Conservation (phyloP, 2,113 vertebrate genomes). For the Ictidomys tridecemlineatus region DNA sequence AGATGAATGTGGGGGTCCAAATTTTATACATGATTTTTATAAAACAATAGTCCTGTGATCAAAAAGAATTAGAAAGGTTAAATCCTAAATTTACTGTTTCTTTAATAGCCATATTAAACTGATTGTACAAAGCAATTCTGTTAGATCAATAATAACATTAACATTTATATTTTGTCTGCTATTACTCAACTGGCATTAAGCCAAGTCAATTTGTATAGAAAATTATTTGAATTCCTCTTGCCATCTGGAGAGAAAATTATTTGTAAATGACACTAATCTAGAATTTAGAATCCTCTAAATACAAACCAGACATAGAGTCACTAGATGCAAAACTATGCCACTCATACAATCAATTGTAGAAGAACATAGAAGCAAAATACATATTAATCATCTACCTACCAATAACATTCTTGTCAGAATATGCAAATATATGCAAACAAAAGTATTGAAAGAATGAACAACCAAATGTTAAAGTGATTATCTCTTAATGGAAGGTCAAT, state of each 20-base stretch:
- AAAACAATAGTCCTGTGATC: slow-evolving; percentile 55
- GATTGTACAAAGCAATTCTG: slow-evolving; percentile 69
- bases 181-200: slow-evolving; percentile 71
- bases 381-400: not conserved
- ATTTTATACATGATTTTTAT: slow-evolving; percentile 18
- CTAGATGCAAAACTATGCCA: slow-evolving; percentile 3
- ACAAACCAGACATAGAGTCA: not conserved
- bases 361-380: not conserved
- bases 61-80: slow-evolving; percentile 66
- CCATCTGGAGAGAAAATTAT: slow-evolving; percentile 71
- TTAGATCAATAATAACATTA: slow-evolving; percentile 76
- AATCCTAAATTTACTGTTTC: slow-evolving; percentile 69
- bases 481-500: not conserved
- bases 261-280: slow-evolving; percentile 48
- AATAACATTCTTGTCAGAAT: not conserved
- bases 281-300: slow-evolving; percentile 59
- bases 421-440: not conserved
- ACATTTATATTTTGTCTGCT: slow-evolving; percentile 72
- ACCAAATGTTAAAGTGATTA: slow-evolving; percentile 16
- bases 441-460: not conserved
- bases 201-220: slow-evolving; percentile 69
- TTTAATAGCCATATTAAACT: slow-evolving; percentile 56
- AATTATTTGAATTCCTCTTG: slow-evolving; percentile 61
- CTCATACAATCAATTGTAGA: not conserved
- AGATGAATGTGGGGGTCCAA: not conserved